phyloP scores from a whole-genome alignment of 37 sponge, comb jelly and placozoan species.

The Aphrocallistes beatrix region DNA sequence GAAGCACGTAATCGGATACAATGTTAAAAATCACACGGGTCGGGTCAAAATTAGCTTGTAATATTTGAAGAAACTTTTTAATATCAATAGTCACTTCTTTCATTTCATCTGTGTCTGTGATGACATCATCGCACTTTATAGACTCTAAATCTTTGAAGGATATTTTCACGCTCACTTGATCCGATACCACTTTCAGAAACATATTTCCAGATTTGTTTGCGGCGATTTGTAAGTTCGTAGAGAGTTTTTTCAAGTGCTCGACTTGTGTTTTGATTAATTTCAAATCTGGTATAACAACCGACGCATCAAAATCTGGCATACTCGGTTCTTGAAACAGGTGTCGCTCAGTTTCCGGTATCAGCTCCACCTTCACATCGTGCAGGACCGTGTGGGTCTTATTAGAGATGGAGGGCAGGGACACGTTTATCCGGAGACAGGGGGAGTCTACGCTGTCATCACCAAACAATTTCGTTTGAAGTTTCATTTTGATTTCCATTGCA shows the following conservation, averaged over 20 bases:
- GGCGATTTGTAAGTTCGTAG: background rate
- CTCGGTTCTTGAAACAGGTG: slow-evolving; percentile 16
- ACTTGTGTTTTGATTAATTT: background rate
- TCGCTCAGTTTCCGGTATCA: background rate
- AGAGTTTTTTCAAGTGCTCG: background rate
- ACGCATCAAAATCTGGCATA: background rate
- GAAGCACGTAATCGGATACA: background rate
- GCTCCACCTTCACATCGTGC: background rate
- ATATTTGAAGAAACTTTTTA: background rate
- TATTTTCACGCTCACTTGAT: background rate
- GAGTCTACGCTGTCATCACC: background rate
- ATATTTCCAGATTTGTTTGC: background rate
- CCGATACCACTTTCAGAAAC: background rate
- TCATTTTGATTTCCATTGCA: background rate
- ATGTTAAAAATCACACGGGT: background rate
- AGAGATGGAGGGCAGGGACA: background rate
- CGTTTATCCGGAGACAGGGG: background rate
- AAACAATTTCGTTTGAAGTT: background rate
- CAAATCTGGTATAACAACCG: background rate
- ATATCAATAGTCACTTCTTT: background rate
- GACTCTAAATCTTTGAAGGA: background rate
- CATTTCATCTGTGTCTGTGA: background rate
- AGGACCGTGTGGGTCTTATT: background rate
- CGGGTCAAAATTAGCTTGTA: background rate
- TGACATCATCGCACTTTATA: background rate